These are phyloP conservation scores for Struthio camelus DNA, from an alignment of 2,113 vertebrate genomes.

Conservation along the genomic window DNA sequence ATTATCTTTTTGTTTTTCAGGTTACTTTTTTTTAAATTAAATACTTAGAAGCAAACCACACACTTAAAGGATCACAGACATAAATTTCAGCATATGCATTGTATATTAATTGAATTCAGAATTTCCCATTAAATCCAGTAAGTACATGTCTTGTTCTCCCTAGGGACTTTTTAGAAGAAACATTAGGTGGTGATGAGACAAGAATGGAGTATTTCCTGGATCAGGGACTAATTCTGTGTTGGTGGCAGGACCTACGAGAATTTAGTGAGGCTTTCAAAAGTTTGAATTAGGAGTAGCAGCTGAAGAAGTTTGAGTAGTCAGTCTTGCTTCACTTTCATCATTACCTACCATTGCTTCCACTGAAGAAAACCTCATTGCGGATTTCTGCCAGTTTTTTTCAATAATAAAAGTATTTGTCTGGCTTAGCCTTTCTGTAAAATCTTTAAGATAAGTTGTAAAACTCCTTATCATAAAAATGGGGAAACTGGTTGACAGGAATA, in stretches of 20 bases:
- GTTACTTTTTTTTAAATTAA: neutral
- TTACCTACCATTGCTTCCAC: neutral
- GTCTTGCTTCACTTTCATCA: neutral
- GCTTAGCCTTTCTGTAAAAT: too few species aligned
- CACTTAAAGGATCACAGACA: neutral
- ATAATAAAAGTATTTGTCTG: neutral
- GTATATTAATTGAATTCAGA: neutral
- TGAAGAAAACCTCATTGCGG: neutral
- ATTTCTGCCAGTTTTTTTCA: neutral
- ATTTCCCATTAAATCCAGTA: neutral
- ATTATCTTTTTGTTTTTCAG: neutral
- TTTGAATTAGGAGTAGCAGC: neutral
- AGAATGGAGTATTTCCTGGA: constrained; percentile 6
- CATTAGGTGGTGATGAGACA: neutral
- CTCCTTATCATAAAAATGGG: neutral
- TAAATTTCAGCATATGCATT: neutral
- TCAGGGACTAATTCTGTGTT: neutral
- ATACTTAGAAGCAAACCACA: neutral
- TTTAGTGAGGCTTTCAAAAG: neutral
- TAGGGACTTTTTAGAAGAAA: neutral
- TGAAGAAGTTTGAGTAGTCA: neutral
- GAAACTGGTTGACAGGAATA: neutral
- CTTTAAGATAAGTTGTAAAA: too few species aligned
- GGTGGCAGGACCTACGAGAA: neutral
- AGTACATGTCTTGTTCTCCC: neutral